Evolutionary conservation across 2,888 invertebrate species (phyloP).

Genomic region (Frankliniella intonsa): DNA sequence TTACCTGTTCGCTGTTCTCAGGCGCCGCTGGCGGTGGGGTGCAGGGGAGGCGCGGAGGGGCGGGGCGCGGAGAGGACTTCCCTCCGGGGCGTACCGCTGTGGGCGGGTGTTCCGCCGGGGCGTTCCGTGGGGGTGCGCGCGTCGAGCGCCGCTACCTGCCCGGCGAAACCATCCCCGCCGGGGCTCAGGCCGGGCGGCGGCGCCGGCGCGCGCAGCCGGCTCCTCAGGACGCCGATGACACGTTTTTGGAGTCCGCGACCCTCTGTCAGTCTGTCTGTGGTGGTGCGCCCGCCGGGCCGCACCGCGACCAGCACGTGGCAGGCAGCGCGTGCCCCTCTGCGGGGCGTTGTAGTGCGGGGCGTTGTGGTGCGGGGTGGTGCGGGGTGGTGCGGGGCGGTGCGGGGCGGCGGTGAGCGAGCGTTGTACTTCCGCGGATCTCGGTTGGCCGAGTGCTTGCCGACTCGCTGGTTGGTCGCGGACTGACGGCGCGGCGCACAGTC

Average conservation of each 20-base stretch:
- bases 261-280: no score
- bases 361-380: neutral
- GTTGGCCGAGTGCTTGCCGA: constrained; percentile 2
- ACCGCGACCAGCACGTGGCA: neutral
- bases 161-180: no score
- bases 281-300: neutral
- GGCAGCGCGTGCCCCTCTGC: neutral
- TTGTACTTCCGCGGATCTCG: neutral
- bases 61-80: neutral
- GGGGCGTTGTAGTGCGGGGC: neutral
- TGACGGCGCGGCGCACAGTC: neutral
- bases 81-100: neutral
- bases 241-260: no score
- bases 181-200: no score
- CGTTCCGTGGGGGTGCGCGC: neutral
- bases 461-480: constrained; percentile 18
- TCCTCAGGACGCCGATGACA: no score
- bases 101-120: neutral
- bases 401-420: neutral
- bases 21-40: neutral
- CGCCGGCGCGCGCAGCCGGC: no score
- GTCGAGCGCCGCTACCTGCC: no score
- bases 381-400: neutral
- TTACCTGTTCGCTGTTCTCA: neutral
- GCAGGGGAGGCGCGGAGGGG: neutral